Base-by-base conservation (phyloP, 2,888 invertebrate species). In the Epinotia nisella region DNA sequence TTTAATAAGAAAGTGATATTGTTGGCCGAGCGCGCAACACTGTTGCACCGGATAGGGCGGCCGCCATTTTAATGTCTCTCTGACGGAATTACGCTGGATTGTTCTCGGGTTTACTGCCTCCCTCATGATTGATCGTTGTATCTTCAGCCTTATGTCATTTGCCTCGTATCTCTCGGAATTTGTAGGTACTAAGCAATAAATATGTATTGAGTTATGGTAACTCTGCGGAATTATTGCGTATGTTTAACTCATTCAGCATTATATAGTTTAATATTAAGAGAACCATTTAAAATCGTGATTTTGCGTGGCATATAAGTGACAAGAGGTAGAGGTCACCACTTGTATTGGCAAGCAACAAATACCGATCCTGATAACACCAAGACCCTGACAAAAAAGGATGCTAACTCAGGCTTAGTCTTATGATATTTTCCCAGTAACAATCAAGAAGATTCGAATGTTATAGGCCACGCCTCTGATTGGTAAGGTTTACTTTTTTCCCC, bases 31-130 rank as follows among this genome's bases (percentile, higher is more conserved):
- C 79, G 81, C 75, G 83, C 87, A 82, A 93, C 93, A 90, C 85
- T 92, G 93, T 93, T 92, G 92, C 92, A 89, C 93, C 93, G 93
- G 93, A 93, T 93, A 92, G 92, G 93, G 92, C 92, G 91, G 90
- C 89, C 85, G 90, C 88, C 87, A 89, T 92, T 92, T 93, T 93
- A 93, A 93, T 93, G 93, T 93, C 92, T 87, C 88, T 90, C 90
- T 85, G 91, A 90, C 92, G 93, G 93, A 93, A 93, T 93, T 93
- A 93, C 93, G 92, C 93, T 88, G 93, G 92, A 93, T 93, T 93
- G 93, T 93, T 93, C 93, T 92, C 92, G 85, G 85, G 84, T 93
- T 93, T 93, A 93, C 89, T 90, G 91, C 92, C 86, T 88, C 87
- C 87, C 85, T 85, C 88, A 83, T 93, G 93, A 93, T 93, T 93